These are phyloP conservation scores for Sarcophaga carnaria DNA, from an alignment of 2,888 invertebrate species.

Conservation along the genomic window DNA sequence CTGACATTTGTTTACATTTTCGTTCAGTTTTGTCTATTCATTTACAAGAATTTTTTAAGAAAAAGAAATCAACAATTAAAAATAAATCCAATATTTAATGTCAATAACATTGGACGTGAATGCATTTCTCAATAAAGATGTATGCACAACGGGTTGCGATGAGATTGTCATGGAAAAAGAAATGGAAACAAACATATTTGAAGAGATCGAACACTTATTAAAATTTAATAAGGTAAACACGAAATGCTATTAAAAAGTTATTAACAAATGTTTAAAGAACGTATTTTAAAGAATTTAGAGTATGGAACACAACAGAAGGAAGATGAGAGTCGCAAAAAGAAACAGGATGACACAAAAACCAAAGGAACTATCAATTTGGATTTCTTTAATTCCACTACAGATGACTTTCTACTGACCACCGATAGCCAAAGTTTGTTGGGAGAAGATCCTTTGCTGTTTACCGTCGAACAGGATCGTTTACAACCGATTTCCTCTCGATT, in stretches of 20 bases:
- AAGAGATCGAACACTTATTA: slow-evolving; percentile 71
- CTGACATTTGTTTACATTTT: slow-evolving; percentile 52
- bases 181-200: slow-evolving; percentile 70
- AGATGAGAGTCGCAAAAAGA: slow-evolving; percentile 42
- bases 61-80: slow-evolving; percentile 5
- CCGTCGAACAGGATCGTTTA: slow-evolving; percentile 72
- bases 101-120: slow-evolving; percentile 70
- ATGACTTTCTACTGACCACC: slow-evolving; percentile 68
- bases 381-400: slow-evolving; percentile 49
- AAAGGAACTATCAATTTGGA: slow-evolving; percentile 51
- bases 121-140: slow-evolving; percentile 69
- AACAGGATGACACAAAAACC: slow-evolving; percentile 30
- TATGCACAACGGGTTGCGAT: slow-evolving; percentile 50
- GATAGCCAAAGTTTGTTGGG: slow-evolving; percentile 69
- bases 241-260: neutral
- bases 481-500: slow-evolving; percentile 74
- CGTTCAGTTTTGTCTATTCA: slow-evolving; percentile 36
- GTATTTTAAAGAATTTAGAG: slow-evolving; percentile 55
- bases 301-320: slow-evolving; percentile 42
- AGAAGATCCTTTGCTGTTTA: slow-evolving; percentile 73
- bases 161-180: slow-evolving; percentile 66
- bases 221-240: slow-evolving; percentile 68
- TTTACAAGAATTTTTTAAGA: slow-evolving; percentile 39
- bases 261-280: neutral
- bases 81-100: slow-evolving; percentile 48